phyloP scores from a whole-genome alignment of 2,888 invertebrate genomes.

The Volucella zonaria region DNA sequence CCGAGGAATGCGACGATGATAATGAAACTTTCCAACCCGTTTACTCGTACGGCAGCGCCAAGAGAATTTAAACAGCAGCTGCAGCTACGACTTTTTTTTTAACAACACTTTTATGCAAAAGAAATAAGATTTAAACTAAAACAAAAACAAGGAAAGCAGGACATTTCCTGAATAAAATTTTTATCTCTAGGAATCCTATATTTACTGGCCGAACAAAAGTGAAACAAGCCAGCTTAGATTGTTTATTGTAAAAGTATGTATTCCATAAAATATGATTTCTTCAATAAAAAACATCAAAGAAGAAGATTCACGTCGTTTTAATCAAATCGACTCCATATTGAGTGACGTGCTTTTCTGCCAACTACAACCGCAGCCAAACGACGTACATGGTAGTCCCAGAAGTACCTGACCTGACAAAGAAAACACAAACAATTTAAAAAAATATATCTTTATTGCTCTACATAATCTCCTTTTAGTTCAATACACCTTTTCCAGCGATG shows the following conservation, averaged over 20 bases:
- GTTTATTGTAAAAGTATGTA: slow-evolving; percentile 59
- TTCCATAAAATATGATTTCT: slow-evolving; percentile 58
- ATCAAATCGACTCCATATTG: neutral
- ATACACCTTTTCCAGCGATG: too few relatives aligned
- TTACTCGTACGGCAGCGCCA: slow-evolving; percentile 77
- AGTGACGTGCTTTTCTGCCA: neutral
- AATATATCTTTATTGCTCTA: too few relatives aligned
- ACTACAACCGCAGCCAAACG: too few relatives aligned
- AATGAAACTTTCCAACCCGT: slow-evolving; percentile 82
- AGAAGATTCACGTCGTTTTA: slow-evolving; percentile 31
- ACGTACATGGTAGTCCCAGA: too few relatives aligned
- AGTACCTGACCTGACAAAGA: too few relatives aligned
- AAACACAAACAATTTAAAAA: too few relatives aligned
- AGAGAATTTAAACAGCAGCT: slow-evolving; percentile 56
- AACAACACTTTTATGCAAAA: slow-evolving; percentile 35
- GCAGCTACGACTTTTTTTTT: slow-evolving; percentile 24
- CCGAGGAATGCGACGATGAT: slow-evolving; percentile 85
- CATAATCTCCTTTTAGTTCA: too few relatives aligned
- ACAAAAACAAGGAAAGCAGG: slow-evolving; percentile 29
- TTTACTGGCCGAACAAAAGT: slow-evolving; percentile 62
- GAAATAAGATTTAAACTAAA: neutral
- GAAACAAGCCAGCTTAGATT: slow-evolving; percentile 51
- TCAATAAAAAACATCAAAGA: slow-evolving; percentile 69
- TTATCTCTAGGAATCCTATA: slow-evolving; percentile 37
- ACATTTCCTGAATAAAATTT: slow-evolving; percentile 44